Evolutionary conservation across 2,113 vertebrate genomes (phyloP), one percentile per base, ranked within the genome.

Genomic region (Orycteropus afer): DNA sequence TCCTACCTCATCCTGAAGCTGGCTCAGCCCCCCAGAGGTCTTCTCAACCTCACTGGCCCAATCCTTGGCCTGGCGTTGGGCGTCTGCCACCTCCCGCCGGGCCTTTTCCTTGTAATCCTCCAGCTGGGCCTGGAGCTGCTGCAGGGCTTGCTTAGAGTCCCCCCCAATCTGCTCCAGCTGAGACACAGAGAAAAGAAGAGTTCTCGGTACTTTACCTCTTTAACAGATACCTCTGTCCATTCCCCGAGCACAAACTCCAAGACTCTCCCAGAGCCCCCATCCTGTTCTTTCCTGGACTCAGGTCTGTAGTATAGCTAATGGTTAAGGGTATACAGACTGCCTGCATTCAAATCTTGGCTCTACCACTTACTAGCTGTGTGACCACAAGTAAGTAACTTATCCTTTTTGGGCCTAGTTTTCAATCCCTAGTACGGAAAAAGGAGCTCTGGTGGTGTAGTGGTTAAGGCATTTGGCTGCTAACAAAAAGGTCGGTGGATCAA

Each of bases 101-200:
- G 99, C 98, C 85, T 98, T 98, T 86, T 99, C 99, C 96, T 98
- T 99, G 65, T 99, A 99, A 82, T 99, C 99, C 59, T 99, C 99
- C 98, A 99, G 97, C 97, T 99, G 99, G 5, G 97, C 67, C 93
- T 97, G 98, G 61, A 99, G 98, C 51, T 63, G 51, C 25, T 98
- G 98, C 45, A 98, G 92, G 1, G 99, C 98, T 78, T 98, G 98
- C 90, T 98, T 98, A 0, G 99, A 99, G 57, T 99, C 98, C 1
- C 90, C 57, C 0, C 98, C 93, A 95, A 99, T 98, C 92, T 98
- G 98, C 86, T 99, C 99, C 73, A 99, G 97, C 99, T 99, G 95
- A 57, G 74, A 85, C 1, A 47, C n/a, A 45, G 2, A 86, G 61
- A 2, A 5, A 77, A 42, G 47, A n/a, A 20, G 23, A 23, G 59